A percentile compares a stretch with the other conserved stretches of the same genome.
Evolutionary conservation across 2,113 vertebrate species (phyloP).

Genomic region (Oxygymnocypris stewartii): DNA sequence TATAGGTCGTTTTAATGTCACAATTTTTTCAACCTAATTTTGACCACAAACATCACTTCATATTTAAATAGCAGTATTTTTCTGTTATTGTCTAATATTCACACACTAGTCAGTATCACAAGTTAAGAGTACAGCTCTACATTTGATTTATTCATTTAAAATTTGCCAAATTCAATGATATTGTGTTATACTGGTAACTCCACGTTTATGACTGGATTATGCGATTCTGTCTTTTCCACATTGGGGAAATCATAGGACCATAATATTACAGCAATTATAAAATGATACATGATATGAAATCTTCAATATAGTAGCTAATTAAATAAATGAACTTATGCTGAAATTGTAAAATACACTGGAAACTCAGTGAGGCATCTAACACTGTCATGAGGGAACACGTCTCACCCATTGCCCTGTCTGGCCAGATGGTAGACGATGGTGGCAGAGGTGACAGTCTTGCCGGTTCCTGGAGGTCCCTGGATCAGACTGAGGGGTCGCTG

Average conservation of each 20-base stretch:
- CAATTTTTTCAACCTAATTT: background rate
- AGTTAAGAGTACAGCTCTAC: no score
- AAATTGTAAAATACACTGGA: background rate
- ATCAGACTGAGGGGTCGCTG: slow-evolving; percentile 97
- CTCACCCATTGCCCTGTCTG: slow-evolving; percentile 95
- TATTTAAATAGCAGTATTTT: background rate
- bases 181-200: background rate
- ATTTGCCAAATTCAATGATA: background rate
- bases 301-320: background rate
- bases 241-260: background rate
- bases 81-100: no score
- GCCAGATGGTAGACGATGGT: slow-evolving; percentile 98
- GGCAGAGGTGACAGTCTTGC: slow-evolving; percentile 96
- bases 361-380: background rate
- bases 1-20: background rate
- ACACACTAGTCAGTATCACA: no score
- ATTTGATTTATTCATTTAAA: background rate
- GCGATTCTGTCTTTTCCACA: no score
- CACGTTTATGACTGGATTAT: background rate
- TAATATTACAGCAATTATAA: background rate
- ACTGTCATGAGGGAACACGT: background rate
- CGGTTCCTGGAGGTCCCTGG: slow-evolving; percentile 95
- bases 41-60: no score
- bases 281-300: background rate
- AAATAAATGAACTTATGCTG: background rate